Conservation (phyloP, 2,113 vertebrate species). For the Mormyrus lacerda region DNA sequence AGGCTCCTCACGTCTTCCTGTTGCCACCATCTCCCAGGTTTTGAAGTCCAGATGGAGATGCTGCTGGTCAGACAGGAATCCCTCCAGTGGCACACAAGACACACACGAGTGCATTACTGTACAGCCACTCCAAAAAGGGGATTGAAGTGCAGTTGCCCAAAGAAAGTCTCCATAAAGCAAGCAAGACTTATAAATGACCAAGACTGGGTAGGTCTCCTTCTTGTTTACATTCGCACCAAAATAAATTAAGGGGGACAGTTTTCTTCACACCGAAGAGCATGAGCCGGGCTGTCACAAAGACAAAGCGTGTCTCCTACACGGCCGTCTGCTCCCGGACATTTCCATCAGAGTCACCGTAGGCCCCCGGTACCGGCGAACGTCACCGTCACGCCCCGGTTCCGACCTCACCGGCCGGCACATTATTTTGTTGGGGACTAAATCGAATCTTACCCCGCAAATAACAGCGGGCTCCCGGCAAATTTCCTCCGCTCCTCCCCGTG, state of each 20-base stretch:
- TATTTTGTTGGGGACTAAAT: constrained; percentile 55
- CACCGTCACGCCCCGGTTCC: constrained; percentile 35
- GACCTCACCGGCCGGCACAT: constrained; percentile 50
- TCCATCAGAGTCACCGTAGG: constrained; percentile 27
- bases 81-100: not conserved
- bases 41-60: not conserved
- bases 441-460: constrained; percentile 33
- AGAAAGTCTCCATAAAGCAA: not conserved
- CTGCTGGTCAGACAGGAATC: not conserved
- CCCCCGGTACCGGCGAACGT: constrained; percentile 14
- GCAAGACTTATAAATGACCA: not conserved
- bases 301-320: constrained; percentile 28
- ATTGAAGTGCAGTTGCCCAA: not conserved
- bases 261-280: not conserved
- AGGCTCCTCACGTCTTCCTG: not conserved
- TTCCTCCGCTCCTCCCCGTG: not conserved
- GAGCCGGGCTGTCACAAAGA: constrained; percentile 38
- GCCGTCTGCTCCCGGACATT: constrained; percentile 34
- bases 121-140: not conserved
- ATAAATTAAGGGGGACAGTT: not conserved
- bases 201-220: constrained; percentile 41
- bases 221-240: constrained; percentile 5
- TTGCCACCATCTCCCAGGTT: not conserved
- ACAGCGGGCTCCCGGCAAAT: not conserved
- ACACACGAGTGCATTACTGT: not conserved